These are phyloP conservation scores for Himalopsyche kuldschensis DNA, from an alignment of 2,888 invertebrate species.

Conservation along the genomic window DNA sequence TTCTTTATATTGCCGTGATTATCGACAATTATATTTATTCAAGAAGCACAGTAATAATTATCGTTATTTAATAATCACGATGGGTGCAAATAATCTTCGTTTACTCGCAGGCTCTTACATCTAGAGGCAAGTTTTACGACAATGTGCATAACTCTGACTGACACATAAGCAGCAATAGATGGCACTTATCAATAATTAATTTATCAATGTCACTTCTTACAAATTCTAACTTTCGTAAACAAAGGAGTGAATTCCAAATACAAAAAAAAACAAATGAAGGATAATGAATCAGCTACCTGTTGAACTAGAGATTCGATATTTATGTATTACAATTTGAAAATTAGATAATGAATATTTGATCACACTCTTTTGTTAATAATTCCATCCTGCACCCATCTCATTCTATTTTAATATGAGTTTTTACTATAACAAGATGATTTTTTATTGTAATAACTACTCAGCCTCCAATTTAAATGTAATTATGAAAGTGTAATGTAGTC, in stretches of 20 bases:
- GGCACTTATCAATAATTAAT: conserved; percentile 7
- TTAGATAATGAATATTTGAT: no score
- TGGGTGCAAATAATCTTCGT: not conserved
- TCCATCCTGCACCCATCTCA: not conserved
- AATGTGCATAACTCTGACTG: conserved; percentile 10
- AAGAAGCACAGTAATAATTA: not conserved
- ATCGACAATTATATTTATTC: not conserved
- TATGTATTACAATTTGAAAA: no score
- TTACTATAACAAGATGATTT: not conserved
- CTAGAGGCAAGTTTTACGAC: conserved; percentile 26
- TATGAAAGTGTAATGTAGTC: not conserved
- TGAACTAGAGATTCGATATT: no score
- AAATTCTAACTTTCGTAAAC: not conserved
- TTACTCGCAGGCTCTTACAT: not conserved
- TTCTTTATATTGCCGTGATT: not conserved
- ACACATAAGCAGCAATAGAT: conserved; percentile 19
- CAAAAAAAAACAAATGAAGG: not conserved
- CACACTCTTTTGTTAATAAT: no score
- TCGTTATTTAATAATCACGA: not conserved
- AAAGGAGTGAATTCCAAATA: not conserved
- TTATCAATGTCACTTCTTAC: not conserved
- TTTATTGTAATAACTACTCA: not conserved
- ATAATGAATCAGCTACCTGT: not conserved
- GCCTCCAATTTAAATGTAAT: not conserved
- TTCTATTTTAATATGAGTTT: not conserved